phyloP scores from a whole-genome alignment of 1,140 invertebrate genomes.

The Potamilus streckersoni region DNA sequence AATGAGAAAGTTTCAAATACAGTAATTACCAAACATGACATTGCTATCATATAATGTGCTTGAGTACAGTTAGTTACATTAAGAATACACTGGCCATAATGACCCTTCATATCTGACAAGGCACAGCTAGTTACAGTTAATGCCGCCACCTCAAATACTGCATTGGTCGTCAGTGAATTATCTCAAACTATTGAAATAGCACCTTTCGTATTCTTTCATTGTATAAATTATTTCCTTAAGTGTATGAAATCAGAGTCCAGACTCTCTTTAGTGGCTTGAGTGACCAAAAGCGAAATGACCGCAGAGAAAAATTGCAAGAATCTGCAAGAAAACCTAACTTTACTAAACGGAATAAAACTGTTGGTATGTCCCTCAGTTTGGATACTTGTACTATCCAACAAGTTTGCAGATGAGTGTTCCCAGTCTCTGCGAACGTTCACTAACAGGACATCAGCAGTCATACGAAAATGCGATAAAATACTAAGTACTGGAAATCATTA shows the following conservation, averaged over 20 bases:
- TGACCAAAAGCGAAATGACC: constrained; percentile 14
- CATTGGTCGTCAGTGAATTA: constrained; percentile 9
- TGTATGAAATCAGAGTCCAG: constrained; percentile 4
- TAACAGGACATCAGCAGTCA: too few species aligned
- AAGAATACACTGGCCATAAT: too few species aligned
- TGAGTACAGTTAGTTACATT: too few species aligned
- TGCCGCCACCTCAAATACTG: not conserved
- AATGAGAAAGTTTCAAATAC: too few species aligned
- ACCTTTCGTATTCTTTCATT: constrained; percentile 1
- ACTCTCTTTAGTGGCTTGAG: constrained; percentile 25
- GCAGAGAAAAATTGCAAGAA: not conserved
- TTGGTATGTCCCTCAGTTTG: constrained; percentile 15
- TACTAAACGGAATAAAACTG: constrained; percentile 7
- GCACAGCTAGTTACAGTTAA: constrained; percentile 10
- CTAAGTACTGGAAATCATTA: too few species aligned
- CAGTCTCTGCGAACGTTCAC: not conserved
- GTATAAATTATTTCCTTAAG: constrained; percentile 20
- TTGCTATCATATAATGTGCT: too few species aligned
- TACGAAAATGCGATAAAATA: too few species aligned
- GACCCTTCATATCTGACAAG: constrained; percentile 6
- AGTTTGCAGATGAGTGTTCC: constrained; percentile 11
- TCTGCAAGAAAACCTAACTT: constrained; percentile 11
- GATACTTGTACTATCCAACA: constrained; percentile 18
- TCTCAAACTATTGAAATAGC: constrained; percentile 12
- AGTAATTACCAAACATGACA: too few species aligned